Percentiles rank a stretch among this genome's conserved stretches.
Evolutionary conservation across 2,113 vertebrate genomes (phyloP).

Genomic region (Anhinga anhinga): DNA sequence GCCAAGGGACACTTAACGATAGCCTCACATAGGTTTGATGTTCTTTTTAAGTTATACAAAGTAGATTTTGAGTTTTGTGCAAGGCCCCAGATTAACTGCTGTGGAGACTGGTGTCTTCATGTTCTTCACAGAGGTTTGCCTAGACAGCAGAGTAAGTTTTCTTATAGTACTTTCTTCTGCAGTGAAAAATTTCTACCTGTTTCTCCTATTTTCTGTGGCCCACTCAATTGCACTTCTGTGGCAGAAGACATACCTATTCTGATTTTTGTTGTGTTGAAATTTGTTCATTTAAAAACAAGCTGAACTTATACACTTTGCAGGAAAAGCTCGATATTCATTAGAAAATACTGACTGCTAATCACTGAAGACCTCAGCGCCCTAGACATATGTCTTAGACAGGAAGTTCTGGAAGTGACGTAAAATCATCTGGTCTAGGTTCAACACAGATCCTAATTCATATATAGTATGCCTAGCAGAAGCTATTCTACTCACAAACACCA

Average conservation of each 20-base stretch:
- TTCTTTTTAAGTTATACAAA: not conserved
- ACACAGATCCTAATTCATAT: not conserved
- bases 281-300: not conserved
- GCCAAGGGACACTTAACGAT: not conserved
- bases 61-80: not conserved
- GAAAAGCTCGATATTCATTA: not conserved
- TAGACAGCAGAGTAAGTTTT: not conserved
- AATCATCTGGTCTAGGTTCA: not conserved
- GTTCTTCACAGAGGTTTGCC: not conserved
- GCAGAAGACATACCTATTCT: not conserved
- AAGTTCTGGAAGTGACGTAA: not conserved
- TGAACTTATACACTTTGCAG: not conserved
- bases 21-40: not conserved
- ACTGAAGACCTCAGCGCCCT: not conserved
- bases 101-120: not conserved
- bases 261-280: not conserved
- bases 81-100: not conserved
- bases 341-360: not conserved
- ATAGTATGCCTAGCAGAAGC: not conserved
- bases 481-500: not conserved
- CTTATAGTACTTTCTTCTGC: not conserved
- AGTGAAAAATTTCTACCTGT: not conserved
- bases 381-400: not conserved
- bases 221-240: not conserved
- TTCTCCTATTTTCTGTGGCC: not conserved